Base-by-base conservation (phyloP, 2,888 invertebrate genomes). In the Parnassius smintheus region DNA sequence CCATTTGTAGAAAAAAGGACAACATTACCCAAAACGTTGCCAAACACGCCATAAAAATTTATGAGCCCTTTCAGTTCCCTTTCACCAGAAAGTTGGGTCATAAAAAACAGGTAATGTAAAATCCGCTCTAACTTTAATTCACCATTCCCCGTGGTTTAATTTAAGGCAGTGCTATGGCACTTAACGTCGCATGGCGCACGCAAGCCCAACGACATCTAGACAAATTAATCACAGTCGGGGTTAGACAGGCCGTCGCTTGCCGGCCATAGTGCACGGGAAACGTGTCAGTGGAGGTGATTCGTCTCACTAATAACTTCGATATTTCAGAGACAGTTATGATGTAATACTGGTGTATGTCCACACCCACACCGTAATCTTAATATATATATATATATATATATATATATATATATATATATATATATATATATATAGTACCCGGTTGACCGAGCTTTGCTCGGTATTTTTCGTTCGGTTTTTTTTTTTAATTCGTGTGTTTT, bases 171-270 rank as follows among this genome's bases (percentile, higher is more conserved):
- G 46, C 25, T 59, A 12, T 25, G 45, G 55, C 55, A 35, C n/a
- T 52, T 35, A 44, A 48, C 60, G 46, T 61, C 60, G 60, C 61
- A 56, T 52, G 61, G 46, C n/a, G 52, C 61, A 61, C 61, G 61
- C 61, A 41, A 61, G 13, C 50, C 35, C 2, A n/a, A 2, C 52
- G 52, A 52, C 52, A n/a, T 25, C 46, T 56, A 56, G 56, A 35
- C 35, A 11, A 46, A 61, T 61, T 56, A 61, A 61, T 61, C 61
- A 61, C 56, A 11, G 10, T 52, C 41, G 49, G 50, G 50, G 22
- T 52, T 13, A 59, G 59, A 59, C 59, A 45, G 44, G 2, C 35
- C 46, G 59, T 22, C 59, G 59, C 52, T 52, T 25, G 25, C 25
- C 18, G 25, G 18, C 51, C 51, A 25, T 11, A 8, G 41, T n/a